Conservation (phyloP, 2,797 vertebrate species). For the Euthynnus affinis region DNA sequence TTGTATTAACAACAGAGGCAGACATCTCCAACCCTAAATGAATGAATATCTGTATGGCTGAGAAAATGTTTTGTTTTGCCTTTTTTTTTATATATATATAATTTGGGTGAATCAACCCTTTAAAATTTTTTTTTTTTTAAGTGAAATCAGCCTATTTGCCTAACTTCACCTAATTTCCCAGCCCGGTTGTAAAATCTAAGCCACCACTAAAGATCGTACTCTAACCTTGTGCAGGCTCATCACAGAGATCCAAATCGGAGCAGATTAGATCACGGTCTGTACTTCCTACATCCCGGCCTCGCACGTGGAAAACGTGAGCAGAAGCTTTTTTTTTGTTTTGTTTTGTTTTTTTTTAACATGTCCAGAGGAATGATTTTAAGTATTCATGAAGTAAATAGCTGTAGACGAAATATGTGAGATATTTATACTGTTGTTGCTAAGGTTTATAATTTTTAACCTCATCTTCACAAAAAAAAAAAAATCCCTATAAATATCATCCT, state of each 20-base stretch:
- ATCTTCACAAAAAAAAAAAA: slow-evolving; percentile 6
- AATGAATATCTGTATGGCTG: background rate
- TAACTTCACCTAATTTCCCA: slow-evolving; percentile 10
- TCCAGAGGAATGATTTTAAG: slow-evolving; percentile 59
- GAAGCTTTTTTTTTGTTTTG: slow-evolving; percentile 26
- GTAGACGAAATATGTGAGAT: slow-evolving; percentile 53
- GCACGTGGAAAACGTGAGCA: slow-evolving; percentile 30
- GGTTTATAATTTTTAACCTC: slow-evolving; percentile 9
- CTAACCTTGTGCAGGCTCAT: slow-evolving; percentile 1
- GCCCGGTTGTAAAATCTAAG: slow-evolving; percentile 4
- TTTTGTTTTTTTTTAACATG: too few species aligned
- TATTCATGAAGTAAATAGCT: slow-evolving; percentile 47
- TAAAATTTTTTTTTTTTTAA: slow-evolving; percentile 16
- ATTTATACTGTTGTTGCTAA: slow-evolving; percentile 25
- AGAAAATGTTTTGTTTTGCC: too few species aligned
- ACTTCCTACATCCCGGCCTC: slow-evolving; percentile 7
- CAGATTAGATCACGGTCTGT: background rate
- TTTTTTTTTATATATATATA: too few species aligned
- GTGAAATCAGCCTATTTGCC: slow-evolving; percentile 20
- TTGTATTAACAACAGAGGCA: background rate
- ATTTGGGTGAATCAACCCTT: slow-evolving; percentile 13
- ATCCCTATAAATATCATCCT: slow-evolving; percentile 43
- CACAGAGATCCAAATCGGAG: slow-evolving; percentile 13
- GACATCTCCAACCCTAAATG: background rate
- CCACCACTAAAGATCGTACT: background rate